Conservation (phyloP, 2,888 invertebrate genomes). For the Caenorhabditis doughertyi region DNA sequence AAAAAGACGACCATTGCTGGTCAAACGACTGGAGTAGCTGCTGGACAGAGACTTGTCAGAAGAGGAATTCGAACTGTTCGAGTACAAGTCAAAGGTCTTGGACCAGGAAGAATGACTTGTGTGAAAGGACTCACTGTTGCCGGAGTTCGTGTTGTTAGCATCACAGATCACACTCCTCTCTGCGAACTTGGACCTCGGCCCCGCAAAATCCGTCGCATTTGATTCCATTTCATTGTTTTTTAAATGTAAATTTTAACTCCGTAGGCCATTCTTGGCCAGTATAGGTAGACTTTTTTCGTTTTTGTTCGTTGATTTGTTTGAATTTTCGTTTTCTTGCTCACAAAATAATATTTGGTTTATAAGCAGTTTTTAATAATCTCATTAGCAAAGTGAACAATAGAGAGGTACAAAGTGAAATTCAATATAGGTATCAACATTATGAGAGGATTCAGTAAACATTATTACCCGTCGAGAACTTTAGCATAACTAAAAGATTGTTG, state of each 20-base stretch:
- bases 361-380: neutral
- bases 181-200: constrained; percentile 89
- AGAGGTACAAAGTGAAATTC: constrained; percentile 22
- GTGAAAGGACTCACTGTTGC: constrained; percentile 95
- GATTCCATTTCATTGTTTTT: constrained; percentile 78
- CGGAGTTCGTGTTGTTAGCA: constrained; percentile 92
- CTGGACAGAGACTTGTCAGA: constrained; percentile 85
- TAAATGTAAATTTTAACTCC: constrained; percentile 17
- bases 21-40: constrained; percentile 90
- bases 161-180: constrained; percentile 93
- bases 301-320: constrained; percentile 8
- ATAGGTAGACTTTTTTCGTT: constrained; percentile 20
- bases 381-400: constrained; percentile 20
- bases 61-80: constrained; percentile 82
- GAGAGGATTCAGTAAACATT: constrained; percentile 1
- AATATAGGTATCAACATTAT: constrained; percentile 1
- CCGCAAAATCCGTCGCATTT: constrained; percentile 91
- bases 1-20: constrained; percentile 98
- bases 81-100: constrained; percentile 83
- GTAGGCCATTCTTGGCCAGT: neutral
- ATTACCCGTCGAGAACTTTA: neutral
- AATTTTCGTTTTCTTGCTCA: constrained; percentile 9
- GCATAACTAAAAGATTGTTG: too few species aligned
- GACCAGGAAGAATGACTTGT: constrained; percentile 87
- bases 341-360: neutral